phyloP scores from a whole-genome alignment of 2,888 invertebrate species.

The Notodonta dromedarius region DNA sequence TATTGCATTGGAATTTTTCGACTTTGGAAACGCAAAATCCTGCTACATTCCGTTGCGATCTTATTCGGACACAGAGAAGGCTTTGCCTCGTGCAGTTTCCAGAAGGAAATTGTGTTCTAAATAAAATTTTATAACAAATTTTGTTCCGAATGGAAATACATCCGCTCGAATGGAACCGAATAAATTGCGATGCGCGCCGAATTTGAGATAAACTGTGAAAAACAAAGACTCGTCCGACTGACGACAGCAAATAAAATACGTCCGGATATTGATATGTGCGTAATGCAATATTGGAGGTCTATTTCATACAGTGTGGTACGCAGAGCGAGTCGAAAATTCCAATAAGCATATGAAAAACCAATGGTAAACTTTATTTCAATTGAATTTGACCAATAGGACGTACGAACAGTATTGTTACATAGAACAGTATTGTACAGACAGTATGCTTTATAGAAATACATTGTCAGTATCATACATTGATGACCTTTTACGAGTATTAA shows the following conservation, averaged over 20 bases:
- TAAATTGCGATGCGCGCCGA: not conserved
- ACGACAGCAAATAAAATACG: not conserved
- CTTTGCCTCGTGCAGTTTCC: conserved; percentile 10
- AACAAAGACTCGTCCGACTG: not conserved
- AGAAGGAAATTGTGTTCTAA: conserved; percentile 12
- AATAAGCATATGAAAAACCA: no score
- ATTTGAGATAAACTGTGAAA: not conserved
- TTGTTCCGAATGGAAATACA: conserved; percentile 13
- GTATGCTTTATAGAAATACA: no score
- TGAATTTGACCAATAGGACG: no score
- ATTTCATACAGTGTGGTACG: not conserved
- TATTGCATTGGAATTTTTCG: conserved; percentile 7
- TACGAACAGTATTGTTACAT: no score
- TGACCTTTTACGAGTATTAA: no score
- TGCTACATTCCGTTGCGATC: conserved; percentile 10
- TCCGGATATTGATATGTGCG: not conserved
- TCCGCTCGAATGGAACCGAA: conserved; percentile 1
- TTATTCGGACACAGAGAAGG: conserved; percentile 29
- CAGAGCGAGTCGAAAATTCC: no score
- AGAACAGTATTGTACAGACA: no score
- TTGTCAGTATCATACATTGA: no score
- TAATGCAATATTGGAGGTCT: not conserved
- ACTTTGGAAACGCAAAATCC: conserved; percentile 5
- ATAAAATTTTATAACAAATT: conserved; percentile 16
- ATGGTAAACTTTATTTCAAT: no score